Evolutionary conservation across 2,113 vertebrate genomes (phyloP).

Genomic region (Myiopsitta monachus): DNA sequence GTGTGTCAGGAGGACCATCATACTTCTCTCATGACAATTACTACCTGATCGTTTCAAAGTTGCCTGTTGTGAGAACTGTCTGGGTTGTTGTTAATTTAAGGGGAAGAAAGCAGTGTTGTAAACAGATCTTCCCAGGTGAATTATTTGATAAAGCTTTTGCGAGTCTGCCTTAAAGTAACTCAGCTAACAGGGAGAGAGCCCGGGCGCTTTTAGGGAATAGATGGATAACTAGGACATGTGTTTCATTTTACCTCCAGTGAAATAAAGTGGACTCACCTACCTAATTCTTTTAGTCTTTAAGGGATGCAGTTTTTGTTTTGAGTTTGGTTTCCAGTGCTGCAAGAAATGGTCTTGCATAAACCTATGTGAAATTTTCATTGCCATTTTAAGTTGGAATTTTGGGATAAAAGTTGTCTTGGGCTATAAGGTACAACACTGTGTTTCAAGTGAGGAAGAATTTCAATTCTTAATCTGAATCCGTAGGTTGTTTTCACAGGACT

Average conservation of each 20-base stretch:
- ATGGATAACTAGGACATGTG: not conserved
- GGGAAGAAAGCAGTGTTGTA: not conserved
- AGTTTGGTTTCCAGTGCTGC: not conserved
- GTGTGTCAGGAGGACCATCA: not conserved
- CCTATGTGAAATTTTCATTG: not conserved
- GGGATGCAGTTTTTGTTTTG: not conserved
- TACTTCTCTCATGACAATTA: not conserved
- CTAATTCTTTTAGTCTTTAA: not conserved
- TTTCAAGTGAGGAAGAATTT: not conserved
- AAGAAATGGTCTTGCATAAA: not conserved
- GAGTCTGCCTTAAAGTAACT: not conserved
- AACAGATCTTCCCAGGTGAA: not conserved
- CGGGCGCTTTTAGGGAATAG: not conserved
- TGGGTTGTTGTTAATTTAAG: not conserved
- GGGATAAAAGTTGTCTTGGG: not conserved
- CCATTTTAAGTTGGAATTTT: not conserved
- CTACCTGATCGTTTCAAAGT: not conserved
- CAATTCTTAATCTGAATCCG: not conserved
- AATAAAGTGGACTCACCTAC: not conserved
- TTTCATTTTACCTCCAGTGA: not conserved
- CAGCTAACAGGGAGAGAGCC: not conserved
- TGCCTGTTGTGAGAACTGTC: not conserved
- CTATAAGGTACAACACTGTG: not conserved
- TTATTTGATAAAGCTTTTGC: not conserved
- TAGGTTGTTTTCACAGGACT: not conserved